Conservation (phyloP, 92 coral and sea anemone species). For the Pocillopora meandrina region DNA sequence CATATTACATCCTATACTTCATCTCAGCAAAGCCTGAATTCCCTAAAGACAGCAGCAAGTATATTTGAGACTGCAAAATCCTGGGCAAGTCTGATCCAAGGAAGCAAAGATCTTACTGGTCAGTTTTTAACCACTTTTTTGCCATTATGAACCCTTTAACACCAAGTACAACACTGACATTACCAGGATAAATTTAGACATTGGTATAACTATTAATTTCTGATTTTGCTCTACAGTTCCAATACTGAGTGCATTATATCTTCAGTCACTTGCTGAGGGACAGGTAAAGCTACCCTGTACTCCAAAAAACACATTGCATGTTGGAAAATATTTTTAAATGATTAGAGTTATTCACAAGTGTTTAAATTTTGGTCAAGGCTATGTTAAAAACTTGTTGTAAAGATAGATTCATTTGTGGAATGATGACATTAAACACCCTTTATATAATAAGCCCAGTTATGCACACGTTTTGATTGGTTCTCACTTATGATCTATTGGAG, state of each 20-base stretch:
- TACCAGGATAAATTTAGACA: background rate
- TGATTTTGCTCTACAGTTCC: constrained; percentile 46
- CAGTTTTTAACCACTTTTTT: background rate
- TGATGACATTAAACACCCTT: no score
- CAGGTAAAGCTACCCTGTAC: constrained; percentile 52
- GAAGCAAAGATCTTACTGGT: constrained; percentile 76
- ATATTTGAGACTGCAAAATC: constrained; percentile 80
- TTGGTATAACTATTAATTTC: background rate
- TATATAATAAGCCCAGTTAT: no score
- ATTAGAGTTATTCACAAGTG: no score
- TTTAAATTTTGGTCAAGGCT: no score
- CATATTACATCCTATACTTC: background rate
- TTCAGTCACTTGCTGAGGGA: constrained; percentile 87
- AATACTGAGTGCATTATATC: constrained; percentile 72
- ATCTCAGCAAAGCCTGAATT: constrained; percentile 77
- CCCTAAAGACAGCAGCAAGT: constrained; percentile 86
- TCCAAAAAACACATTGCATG: no score
- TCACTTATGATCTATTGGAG: no score
- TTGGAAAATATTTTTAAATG: no score
- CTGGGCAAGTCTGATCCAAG: constrained; percentile 66
- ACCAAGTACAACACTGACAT: background rate
- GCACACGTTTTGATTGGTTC: no score
- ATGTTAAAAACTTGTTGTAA: no score
- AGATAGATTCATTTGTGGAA: no score
- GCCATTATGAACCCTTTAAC: background rate